phyloP scores from a whole-genome alignment of 2,113 vertebrate genomes.

The Tringa solitaria region DNA sequence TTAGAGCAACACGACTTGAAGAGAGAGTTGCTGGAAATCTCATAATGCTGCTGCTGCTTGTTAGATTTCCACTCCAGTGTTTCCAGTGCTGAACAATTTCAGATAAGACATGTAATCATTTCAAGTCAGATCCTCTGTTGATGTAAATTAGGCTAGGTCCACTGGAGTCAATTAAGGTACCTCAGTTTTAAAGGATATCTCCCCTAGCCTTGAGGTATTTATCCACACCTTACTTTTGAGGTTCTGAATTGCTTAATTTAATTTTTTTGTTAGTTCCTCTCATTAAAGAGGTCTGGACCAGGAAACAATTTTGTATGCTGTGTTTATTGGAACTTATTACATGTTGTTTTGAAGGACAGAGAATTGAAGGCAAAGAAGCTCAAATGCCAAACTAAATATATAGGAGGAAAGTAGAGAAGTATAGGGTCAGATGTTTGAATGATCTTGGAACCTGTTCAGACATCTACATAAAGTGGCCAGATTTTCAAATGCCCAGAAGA shows the following conservation, averaged over 20 bases:
- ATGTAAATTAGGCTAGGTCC: not conserved
- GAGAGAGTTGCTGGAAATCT: not conserved
- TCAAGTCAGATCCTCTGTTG: not conserved
- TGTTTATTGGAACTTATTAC: not conserved
- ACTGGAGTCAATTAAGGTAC: not conserved
- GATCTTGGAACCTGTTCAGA: not conserved
- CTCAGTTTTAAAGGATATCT: not conserved
- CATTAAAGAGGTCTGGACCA: not conserved
- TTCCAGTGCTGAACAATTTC: conserved; percentile 1
- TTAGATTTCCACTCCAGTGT: not conserved
- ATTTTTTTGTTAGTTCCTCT: not conserved
- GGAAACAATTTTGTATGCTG: not conserved
- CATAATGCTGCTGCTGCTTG: not conserved
- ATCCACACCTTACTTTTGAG: not conserved
- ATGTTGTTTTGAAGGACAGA: not conserved
- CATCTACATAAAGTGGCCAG: not conserved
- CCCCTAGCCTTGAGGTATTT: not conserved
- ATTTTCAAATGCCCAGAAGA: not conserved
- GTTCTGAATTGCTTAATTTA: not conserved
- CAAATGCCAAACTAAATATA: not conserved
- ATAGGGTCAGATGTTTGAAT: not conserved
- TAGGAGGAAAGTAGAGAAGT: not conserved
- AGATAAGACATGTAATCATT: not conserved
- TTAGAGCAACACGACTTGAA: not conserved
- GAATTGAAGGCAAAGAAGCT: not conserved